Percentiles rank a stretch among this genome's conserved stretches.
These are phyloP conservation scores for Plagodis pulveraria DNA, from an alignment of 2,888 invertebrate species.

Conservation along the genomic window DNA sequence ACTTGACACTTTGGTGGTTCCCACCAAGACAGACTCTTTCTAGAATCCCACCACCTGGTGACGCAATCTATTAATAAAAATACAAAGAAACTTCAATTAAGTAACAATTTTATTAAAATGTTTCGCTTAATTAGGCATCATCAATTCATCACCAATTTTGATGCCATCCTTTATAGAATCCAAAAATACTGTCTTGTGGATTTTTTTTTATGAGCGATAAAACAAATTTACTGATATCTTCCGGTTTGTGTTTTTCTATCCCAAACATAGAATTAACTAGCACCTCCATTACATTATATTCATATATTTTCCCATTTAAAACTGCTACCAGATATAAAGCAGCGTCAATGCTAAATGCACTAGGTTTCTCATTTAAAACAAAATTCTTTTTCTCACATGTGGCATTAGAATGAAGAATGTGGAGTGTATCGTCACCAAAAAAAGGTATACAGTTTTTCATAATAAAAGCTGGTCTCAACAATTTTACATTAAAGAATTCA, in stretches of 20 bases:
- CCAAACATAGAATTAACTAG: slow-evolving; percentile 64
- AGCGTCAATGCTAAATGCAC: slow-evolving; percentile 66
- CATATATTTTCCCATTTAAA: slow-evolving; percentile 66
- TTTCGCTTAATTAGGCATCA: no score
- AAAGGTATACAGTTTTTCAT: slow-evolving; percentile 67
- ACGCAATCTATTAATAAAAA: no score
- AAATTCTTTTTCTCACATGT: slow-evolving; percentile 62
- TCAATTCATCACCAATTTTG: no score
- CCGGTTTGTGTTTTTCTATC: slow-evolving; percentile 43
- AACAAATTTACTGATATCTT: slow-evolving; percentile 57
- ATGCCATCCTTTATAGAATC: not conserved
- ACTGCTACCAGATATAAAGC: slow-evolving; percentile 65
- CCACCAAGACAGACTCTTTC: no score
- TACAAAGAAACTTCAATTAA: no score
- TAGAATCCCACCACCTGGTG: no score
- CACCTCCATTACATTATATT: slow-evolving; percentile 69
- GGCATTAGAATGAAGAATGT: slow-evolving; percentile 62
- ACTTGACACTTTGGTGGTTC: no score
- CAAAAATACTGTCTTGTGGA: slow-evolving; percentile 4
- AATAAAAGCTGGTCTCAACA: slow-evolving; percentile 65
- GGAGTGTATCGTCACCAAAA: slow-evolving; percentile 59
- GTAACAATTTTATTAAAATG: no score
- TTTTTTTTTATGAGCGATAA: slow-evolving; percentile 45
- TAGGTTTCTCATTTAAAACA: slow-evolving; percentile 50
- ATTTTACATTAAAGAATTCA: slow-evolving; percentile 54